Percentiles rank a stretch among this genome's conserved stretches.
These are phyloP conservation scores for Poeciliopsis occidentalis DNA, from an alignment of 2,113 vertebrate genomes.

Conservation along the genomic window DNA sequence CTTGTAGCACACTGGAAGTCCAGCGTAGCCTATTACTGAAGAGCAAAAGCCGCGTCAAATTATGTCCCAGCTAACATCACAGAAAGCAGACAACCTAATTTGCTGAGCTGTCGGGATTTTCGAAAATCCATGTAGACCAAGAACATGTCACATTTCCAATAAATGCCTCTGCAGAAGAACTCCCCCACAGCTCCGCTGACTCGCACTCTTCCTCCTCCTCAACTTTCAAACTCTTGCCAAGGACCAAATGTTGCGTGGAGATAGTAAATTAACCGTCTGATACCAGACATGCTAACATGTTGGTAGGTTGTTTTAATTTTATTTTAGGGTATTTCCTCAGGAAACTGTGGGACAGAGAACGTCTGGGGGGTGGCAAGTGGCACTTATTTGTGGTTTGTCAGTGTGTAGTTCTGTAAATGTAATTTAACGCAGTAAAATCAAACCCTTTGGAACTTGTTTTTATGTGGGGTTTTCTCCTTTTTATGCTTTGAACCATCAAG, in stretches of 20 bases:
- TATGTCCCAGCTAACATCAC: background rate
- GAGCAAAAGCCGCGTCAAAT: background rate
- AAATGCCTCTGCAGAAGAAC: background rate
- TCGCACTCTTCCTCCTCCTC: background rate
- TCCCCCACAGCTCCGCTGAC: background rate
- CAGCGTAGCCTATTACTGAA: background rate
- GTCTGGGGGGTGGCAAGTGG: conserved; percentile 20
- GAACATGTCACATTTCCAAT: background rate
- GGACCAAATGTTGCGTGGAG: background rate
- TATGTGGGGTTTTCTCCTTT: background rate
- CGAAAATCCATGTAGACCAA: no score
- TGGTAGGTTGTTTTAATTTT: background rate
- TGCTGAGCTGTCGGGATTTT: background rate
- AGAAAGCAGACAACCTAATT: background rate
- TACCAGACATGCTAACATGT: conserved; percentile 14
- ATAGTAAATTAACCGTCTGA: conserved; percentile 1
- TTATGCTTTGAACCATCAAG: background rate
- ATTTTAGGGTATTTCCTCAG: conserved; percentile 51
- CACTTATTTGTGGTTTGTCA: conserved; percentile 35
- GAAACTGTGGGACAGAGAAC: conserved; percentile 40
- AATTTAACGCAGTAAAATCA: conserved; percentile 16
- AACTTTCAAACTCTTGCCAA: background rate
- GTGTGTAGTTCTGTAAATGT: conserved; percentile 9
- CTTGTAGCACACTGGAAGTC: background rate
- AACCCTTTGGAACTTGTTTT: background rate